Conservation (phyloP, 2,113 vertebrate genomes). For the Rhinoderma darwinii region DNA sequence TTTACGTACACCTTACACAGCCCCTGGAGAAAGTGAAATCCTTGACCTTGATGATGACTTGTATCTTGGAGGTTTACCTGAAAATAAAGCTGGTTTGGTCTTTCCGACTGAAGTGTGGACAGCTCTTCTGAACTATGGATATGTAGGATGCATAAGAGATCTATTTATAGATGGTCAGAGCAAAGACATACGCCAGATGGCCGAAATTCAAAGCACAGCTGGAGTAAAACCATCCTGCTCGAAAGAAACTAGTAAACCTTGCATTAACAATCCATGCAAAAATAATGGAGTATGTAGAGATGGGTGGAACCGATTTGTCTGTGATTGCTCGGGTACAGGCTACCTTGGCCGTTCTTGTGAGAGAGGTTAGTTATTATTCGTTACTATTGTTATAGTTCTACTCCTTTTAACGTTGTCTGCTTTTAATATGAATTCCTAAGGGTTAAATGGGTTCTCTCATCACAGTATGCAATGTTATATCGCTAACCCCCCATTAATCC, state of each 20-base stretch:
- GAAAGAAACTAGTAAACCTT: constrained; percentile 92
- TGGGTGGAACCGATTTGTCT: constrained; percentile 97
- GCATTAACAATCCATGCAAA: constrained; percentile 95
- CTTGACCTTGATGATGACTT: constrained; percentile 95
- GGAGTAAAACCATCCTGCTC: constrained; percentile 97
- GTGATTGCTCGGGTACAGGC: constrained; percentile 95
- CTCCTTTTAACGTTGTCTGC: too few species aligned
- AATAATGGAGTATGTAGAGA: constrained; percentile 94
- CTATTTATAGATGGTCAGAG: constrained; percentile 97
- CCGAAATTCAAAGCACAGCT: constrained; percentile 90
- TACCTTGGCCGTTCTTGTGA: constrained; percentile 94
- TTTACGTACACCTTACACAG: constrained; percentile 89
- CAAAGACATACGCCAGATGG: constrained; percentile 94
- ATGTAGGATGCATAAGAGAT: constrained; percentile 97
- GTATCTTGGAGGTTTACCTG: constrained; percentile 93
- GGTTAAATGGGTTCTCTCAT: too few species aligned
- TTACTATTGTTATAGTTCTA: not conserved
- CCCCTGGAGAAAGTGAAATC: constrained; percentile 96
- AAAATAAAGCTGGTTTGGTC: constrained; percentile 90
- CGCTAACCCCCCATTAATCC: too few species aligned
- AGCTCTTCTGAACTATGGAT: constrained; percentile 95
- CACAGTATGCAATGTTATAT: too few species aligned
- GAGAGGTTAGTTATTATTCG: constrained; percentile 81
- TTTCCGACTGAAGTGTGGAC: constrained; percentile 99
- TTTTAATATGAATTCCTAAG: not conserved